These are phyloP conservation scores for Lasiurus borealis DNA, from an alignment of 2,113 vertebrate genomes.

Conservation along the genomic window DNA sequence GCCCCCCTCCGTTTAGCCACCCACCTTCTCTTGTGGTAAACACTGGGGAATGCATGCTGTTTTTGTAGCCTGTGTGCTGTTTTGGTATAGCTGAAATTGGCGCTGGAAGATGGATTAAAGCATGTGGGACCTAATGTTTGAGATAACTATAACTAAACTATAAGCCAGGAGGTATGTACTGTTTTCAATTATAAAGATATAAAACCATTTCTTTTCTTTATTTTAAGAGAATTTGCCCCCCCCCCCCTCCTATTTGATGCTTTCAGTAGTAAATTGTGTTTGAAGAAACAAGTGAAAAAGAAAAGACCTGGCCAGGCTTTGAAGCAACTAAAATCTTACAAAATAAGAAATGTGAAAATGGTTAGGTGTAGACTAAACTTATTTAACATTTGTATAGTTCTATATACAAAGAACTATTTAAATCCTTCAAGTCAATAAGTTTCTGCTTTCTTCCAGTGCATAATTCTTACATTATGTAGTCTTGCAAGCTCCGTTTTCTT, in stretches of 20 bases:
- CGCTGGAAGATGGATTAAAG: conserved; percentile 12
- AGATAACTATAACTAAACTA: neutral
- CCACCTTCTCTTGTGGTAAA: neutral
- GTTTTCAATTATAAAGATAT: neutral
- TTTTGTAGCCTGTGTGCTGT: neutral
- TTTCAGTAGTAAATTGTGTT: neutral
- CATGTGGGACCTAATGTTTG: neutral
- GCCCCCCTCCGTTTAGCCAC: neutral
- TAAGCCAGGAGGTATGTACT: neutral
- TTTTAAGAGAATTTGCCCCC: neutral
- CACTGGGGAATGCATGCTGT: neutral
- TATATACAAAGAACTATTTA: neutral
- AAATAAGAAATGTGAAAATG: neutral
- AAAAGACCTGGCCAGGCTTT: neutral
- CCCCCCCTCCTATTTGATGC: neutral
- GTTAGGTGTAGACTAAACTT: neutral
- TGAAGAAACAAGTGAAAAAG: neutral
- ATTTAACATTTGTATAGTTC: neutral
- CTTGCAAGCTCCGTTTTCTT: conserved; percentile 12
- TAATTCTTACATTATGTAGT: neutral
- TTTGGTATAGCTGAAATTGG: neutral
- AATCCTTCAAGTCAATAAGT: neutral
- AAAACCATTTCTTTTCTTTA: neutral
- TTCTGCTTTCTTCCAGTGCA: neutral
- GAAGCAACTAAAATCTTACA: conserved; percentile 29